Base-by-base conservation (phyloP, 2,888 invertebrate species). In the Eristalis tenax region DNA sequence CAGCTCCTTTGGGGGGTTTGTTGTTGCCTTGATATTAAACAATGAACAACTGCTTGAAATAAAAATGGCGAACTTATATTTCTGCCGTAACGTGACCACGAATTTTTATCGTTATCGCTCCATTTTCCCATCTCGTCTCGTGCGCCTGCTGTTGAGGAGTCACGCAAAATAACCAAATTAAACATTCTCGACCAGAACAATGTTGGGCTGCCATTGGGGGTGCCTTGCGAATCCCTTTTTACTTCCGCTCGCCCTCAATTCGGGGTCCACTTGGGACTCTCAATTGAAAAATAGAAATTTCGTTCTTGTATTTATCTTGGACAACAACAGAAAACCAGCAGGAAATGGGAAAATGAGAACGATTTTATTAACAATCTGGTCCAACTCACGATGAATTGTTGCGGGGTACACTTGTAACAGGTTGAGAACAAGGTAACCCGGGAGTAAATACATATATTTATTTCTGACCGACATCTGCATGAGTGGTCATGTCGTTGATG, bases 101-200 rank as follows among this genome's bases (percentile, higher is more conserved):
- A 38, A 38, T 65, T 65, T 64, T 35, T 57, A 75, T 35, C 23
- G 74, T 32, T 32, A 64, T 74, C 15, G 43, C 15, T 43, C n/a
- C n/a, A 32, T 32, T 43, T 43, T 15, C 18, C n/a, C 43, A 4
- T 43, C 38, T 2, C 38, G 13, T 13, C 38, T 13, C 38, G 38
- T 2, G 32, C 43, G 22, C n/a, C 28, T 56, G 23, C 65, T 65
- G 38, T 22, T 40, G 22, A 43, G 28, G 28, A 76, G 66, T 66
- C 59, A 59, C 75, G 65, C 59, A 66, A 76, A 59, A 61, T 76
- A 59, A 68, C 15, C 13, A 32, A 76, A 76, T 66, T 40, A 59
- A 57, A 75, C 35, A 75, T 65, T 75, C 65, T 43, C 13, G 13
- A 18, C 43, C 43, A n/a, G n/a, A 43, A 43, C 43, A 43, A 43